These are phyloP conservation scores for Diabrotica undecimpunctata DNA, from an alignment of 1,140 invertebrate species.

Conservation along the genomic window DNA sequence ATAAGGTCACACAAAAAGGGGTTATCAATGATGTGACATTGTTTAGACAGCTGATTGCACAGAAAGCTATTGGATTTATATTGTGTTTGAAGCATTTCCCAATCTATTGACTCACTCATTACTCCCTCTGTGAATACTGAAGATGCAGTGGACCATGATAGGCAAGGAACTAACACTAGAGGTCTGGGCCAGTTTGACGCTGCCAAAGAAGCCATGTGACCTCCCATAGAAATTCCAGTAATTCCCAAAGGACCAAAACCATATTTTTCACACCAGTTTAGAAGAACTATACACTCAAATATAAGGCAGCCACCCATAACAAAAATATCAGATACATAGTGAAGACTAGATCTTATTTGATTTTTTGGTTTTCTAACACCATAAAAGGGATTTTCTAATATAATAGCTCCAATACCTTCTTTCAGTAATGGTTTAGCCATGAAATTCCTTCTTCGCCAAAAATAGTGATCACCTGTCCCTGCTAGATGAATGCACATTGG, in stretches of 20 bases:
- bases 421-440: conserved; percentile 89
- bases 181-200: conserved; percentile 94
- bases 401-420: conserved; percentile 89
- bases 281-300: conserved; percentile 85
- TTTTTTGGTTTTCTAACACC: conserved; percentile 86
- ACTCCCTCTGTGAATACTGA: conserved; percentile 95
- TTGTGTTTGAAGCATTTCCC: conserved; percentile 85
- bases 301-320: conserved; percentile 98
- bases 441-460: conserved; percentile 83
- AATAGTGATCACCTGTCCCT: conserved; percentile 98
- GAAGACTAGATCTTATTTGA: conserved; percentile 86
- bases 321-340: conserved; percentile 97
- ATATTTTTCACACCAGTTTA: conserved; percentile 89
- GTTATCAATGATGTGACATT: conserved; percentile 46
- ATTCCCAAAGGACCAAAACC: conserved; percentile 87
- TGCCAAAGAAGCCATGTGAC: conserved; percentile 96
- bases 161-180: conserved; percentile 86
- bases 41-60: conserved; percentile 78
- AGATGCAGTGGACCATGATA: conserved; percentile 96
- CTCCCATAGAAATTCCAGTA: conserved; percentile 99
- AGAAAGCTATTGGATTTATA: conserved; percentile 82
- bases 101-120: conserved; percentile 91
- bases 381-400: conserved; percentile 98
- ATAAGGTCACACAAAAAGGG: conserved; percentile 40
- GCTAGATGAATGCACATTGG: conserved; percentile 93